Conservation (phyloP, 2,888 invertebrate species). For the Xestia ashworthii region DNA sequence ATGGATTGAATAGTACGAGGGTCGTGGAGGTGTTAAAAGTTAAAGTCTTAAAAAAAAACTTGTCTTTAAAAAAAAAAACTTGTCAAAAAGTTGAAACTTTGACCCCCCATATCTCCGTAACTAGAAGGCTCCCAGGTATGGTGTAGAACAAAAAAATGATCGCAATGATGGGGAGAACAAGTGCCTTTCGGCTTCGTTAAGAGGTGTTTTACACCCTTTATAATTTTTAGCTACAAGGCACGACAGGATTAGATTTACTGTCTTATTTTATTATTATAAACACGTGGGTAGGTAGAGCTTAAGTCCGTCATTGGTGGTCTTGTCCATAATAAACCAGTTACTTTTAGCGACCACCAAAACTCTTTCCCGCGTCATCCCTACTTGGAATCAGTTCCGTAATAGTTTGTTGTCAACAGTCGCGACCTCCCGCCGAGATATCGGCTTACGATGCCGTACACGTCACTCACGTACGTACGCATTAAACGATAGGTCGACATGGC, state of each 20-base stretch:
- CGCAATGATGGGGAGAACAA: no score
- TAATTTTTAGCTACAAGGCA: not conserved
- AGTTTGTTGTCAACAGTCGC: slow-evolving; percentile 58
- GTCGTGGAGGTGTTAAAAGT: no score
- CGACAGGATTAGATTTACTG: not conserved
- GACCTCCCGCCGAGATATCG: slow-evolving; percentile 57
- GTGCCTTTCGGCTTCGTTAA: no score
- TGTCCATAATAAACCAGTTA: not conserved
- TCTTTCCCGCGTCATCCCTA: slow-evolving; percentile 45
- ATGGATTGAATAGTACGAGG: no score
- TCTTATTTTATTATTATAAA: not conserved
- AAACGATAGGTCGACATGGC: not conserved
- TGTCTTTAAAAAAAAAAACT: no score
- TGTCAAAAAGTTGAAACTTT: no score
- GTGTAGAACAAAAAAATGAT: no score
- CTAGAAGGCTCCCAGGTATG: no score
- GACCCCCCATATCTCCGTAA: no score
- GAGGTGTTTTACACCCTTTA: no score
- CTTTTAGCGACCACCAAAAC: not conserved
- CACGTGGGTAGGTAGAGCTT: not conserved
- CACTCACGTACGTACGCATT: slow-evolving; percentile 26
- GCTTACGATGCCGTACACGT: slow-evolving; percentile 54
- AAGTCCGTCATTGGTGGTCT: not conserved
- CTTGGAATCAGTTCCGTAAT: slow-evolving; percentile 42
- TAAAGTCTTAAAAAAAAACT: no score